Evolutionary conservation across 1,140 invertebrate species (phyloP), one percentile per base, ranked within the genome.

Genomic region (Meteorus sp.): DNA sequence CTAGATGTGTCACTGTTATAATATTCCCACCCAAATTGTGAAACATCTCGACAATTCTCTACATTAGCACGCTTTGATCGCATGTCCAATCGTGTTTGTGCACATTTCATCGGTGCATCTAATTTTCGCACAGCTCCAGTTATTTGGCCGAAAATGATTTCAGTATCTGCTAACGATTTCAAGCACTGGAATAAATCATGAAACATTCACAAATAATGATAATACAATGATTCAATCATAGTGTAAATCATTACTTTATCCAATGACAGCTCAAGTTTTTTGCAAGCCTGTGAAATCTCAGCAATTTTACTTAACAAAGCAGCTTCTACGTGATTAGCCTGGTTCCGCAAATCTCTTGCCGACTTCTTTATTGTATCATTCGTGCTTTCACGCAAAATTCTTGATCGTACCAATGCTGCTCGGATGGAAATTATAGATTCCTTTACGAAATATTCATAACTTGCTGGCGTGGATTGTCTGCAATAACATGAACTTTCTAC

Each of bases 1-100:
- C n/a, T n/a, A n/a, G n/a, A n/a, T n/a, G n/a, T n/a, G n/a, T n/a
- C n/a, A n/a, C n/a, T n/a, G n/a, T n/a, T n/a, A n/a, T n/a, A 15
- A 27, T 25, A 7, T 48, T 59, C 3, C 22, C 73, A 83, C 71
- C 86, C 85, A 54, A 84, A 79, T 67, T 89, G 88, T 7, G 86
- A 80, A 17, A 77, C 73, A 71, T 90, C 89, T 47, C 87, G 78
- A 56, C 87, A 88, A 65, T 83, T 88, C 74, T 90, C 89, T 4
- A 88, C 85, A 15, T 63, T 52, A 7, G 85, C 84, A 50, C 88
- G 77, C 56, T 77, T 78, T 29, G 80, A 77, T 59, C 88, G 81
- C 66, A 89, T 89, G 69, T 89, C 83, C 39, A 91, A 76, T 60
- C 89, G 82, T 0, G 88, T 90, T 72, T 91, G 89, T 19, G 88